A percentile compares a stretch with the other conserved stretches of the same genome.
phyloP scores from a whole-genome alignment of 2,888 invertebrate species.

The Tenthredo scrophulariae region DNA sequence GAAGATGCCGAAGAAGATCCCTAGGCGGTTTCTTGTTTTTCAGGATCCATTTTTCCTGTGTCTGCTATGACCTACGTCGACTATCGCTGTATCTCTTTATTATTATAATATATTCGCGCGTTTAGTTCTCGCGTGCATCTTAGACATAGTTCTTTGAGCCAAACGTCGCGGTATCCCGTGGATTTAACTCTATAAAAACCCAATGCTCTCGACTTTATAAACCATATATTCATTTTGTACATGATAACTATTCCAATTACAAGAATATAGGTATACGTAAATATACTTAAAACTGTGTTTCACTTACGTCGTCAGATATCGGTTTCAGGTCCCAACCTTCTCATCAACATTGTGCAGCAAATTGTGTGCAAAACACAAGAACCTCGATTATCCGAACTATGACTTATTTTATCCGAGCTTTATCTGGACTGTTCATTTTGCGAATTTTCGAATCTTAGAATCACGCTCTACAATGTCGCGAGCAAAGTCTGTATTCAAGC shows the following conservation, averaged over 20 bases:
- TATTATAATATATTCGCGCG: constrained; percentile 19
- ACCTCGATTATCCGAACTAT: too few relatives aligned
- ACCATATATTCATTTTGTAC: constrained; percentile 76
- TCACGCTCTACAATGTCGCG: too few relatives aligned
- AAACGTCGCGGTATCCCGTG: not conserved
- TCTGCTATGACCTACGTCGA: constrained; percentile 17
- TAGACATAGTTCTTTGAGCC: constrained; percentile 36
- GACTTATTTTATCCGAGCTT: too few relatives aligned
- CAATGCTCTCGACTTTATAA: constrained; percentile 69
- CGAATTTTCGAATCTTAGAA: too few relatives aligned
- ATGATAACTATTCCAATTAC: constrained; percentile 73
- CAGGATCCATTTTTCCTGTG: not conserved
- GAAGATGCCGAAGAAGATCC: constrained; percentile 82
- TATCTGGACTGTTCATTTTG: too few relatives aligned
- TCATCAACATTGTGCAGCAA: not conserved
- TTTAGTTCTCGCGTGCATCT: constrained; percentile 15
- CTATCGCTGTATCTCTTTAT: constrained; percentile 25
- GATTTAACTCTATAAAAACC: constrained; percentile 23
- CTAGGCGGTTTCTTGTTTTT: constrained; percentile 61
- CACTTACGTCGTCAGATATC: not conserved
- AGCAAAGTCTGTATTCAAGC: too few relatives aligned
- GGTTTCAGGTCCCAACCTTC: not conserved
- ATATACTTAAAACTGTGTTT: constrained; percentile 20
- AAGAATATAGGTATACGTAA: constrained; percentile 60
- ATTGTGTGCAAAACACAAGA: not conserved